Evolutionary conservation across 2,888 invertebrate species (phyloP).

Genomic region (Tridacna gigas): DNA sequence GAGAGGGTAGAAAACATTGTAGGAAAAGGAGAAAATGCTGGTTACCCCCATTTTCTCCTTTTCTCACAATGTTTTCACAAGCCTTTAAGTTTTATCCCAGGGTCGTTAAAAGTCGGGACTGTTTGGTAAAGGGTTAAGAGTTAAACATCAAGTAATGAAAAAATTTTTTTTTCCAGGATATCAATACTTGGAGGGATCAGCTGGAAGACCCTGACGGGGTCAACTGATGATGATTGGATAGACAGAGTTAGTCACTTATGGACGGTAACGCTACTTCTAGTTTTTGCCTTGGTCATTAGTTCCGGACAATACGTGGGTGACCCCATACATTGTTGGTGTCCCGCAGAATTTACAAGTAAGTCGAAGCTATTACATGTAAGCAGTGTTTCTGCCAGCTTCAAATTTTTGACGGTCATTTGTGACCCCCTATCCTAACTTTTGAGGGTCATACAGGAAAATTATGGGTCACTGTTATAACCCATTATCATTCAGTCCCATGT

Average conservation of each 20-base stretch:
- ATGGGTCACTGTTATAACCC: no score
- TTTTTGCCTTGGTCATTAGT: conserved; percentile 78
- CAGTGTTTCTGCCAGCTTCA: no score
- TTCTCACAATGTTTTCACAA: no score
- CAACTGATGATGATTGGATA: conserved; percentile 79
- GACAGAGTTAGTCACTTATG: conserved; percentile 80
- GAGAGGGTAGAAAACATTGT: background rate
- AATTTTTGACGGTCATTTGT: no score
- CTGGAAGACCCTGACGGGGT: conserved; percentile 74
- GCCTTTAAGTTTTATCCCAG: background rate
- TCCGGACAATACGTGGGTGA: conserved; percentile 80
- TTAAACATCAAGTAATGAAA: no score
- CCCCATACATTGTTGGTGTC: conserved; percentile 81
- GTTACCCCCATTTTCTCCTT: no score
- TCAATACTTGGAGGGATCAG: conserved; percentile 73
- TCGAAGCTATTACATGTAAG: background rate
- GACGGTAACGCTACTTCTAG: conserved; percentile 75
- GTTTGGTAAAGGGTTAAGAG: background rate
- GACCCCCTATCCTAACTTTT: no score
- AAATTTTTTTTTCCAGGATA: conserved; percentile 59
- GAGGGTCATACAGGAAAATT: no score
- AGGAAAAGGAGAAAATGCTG: no score
- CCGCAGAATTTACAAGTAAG: conserved; percentile 73
- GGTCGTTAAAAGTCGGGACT: background rate
- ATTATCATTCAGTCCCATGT: no score